Evolutionary conservation across 2,888 invertebrate genomes (phyloP).

Genomic region (Epinotia demarniana): DNA sequence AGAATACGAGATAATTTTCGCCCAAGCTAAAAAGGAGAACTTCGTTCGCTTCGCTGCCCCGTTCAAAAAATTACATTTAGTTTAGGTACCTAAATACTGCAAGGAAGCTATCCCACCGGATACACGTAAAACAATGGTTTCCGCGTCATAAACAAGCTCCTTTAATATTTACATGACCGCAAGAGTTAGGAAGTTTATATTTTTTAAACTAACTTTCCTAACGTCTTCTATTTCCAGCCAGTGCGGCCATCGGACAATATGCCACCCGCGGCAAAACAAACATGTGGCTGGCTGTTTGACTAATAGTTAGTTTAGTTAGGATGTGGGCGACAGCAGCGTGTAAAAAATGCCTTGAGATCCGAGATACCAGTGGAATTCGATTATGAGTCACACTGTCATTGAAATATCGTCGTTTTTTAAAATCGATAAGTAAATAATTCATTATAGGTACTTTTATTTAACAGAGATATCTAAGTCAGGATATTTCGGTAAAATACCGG

Average conservation of each 20-base stretch:
- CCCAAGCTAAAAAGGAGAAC: too few relatives aligned
- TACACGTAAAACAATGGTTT: constrained; percentile 24
- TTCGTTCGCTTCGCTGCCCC: too few relatives aligned
- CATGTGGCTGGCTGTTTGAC: constrained; percentile 54
- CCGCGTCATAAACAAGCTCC: background rate
- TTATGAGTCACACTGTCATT: constrained; percentile 5
- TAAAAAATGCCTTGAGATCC: constrained; percentile 55
- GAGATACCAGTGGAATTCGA: constrained; percentile 35
- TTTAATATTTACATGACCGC: constrained; percentile 4
- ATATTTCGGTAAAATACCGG: too few relatives aligned
- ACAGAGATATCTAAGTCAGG: too few relatives aligned
- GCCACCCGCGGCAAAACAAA: constrained; percentile 66
- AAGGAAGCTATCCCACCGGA: background rate
- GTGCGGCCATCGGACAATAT: constrained; percentile 30
- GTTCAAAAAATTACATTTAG: too few relatives aligned
- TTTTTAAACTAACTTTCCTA: constrained; percentile 17
- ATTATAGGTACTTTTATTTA: background rate
- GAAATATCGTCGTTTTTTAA: background rate
- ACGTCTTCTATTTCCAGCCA: constrained; percentile 16
- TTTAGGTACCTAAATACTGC: background rate
- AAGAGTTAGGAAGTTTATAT: constrained; percentile 34
- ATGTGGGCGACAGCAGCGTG: constrained; percentile 67
- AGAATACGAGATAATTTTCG: too few relatives aligned
- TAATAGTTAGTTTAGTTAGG: constrained; percentile 54
- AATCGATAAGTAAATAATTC: background rate